Percentiles rank a stretch among this genome's conserved stretches.
These are phyloP conservation scores for Cottoperca gobio DNA, from an alignment of 2,797 vertebrate species.

Conservation along the genomic window DNA sequence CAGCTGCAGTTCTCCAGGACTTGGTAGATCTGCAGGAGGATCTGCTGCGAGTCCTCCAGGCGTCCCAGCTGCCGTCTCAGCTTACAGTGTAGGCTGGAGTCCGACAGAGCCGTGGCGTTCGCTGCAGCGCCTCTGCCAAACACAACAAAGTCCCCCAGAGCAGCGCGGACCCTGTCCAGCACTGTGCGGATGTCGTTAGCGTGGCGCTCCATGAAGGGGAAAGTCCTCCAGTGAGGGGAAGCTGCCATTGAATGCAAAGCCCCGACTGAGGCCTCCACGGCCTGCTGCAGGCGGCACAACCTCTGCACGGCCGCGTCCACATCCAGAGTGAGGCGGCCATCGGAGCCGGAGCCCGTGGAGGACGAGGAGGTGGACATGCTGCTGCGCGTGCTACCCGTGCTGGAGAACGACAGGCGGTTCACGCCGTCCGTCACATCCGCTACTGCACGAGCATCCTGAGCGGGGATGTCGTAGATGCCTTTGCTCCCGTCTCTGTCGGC, in stretches of 20 bases:
- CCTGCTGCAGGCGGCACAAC: conserved; percentile 88
- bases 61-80: conserved; percentile 91
- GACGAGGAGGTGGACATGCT: conserved; percentile 98
- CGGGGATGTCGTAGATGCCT: conserved; percentile 91
- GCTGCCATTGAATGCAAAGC: conserved; percentile 85
- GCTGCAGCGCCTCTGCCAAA: conserved; percentile 88
- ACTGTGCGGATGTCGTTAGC: conserved; percentile 87
- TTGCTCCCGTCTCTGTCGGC: conserved; percentile 75
- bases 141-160: conserved; percentile 87
- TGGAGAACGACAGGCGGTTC: conserved; percentile 95
- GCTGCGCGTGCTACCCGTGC: conserved; percentile 93
- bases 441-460: conserved; percentile 78
- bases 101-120: conserved; percentile 88
- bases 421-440: conserved; percentile 91
- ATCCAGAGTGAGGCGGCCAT: conserved; percentile 88
- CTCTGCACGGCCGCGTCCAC: conserved; percentile 91
- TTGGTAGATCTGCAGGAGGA: conserved; percentile 91
- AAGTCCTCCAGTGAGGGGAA: conserved; percentile 90
- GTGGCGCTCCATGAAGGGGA: conserved; percentile 90
- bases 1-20: conserved; percentile 88
- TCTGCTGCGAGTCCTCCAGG: conserved; percentile 94
- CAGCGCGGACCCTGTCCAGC: conserved; percentile 88
- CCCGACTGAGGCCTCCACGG: conserved; percentile 84
- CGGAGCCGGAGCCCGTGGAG: conserved; percentile 85
- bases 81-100: conserved; percentile 89